Percentiles rank a stretch among this genome's conserved stretches.
phyloP scores from a whole-genome alignment of 2,888 invertebrate species.

The Hermaeophaga mercurialis region DNA sequence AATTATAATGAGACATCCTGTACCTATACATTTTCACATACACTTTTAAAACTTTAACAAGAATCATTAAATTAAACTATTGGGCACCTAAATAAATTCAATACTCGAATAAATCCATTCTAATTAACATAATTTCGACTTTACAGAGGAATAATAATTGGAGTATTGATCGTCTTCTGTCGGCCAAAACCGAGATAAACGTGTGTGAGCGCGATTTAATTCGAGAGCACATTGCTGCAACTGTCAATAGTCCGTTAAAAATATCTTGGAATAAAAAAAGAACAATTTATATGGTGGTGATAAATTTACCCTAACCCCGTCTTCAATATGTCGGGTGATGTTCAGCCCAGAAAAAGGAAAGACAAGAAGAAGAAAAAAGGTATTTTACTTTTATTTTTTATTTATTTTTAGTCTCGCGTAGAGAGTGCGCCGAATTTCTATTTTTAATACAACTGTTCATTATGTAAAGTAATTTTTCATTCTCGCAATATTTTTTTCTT shows the following conservation, averaged over 20 bases:
- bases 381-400: constrained; percentile 54
- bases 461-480: constrained; percentile 26
- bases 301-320: constrained; percentile 34
- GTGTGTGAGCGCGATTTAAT: constrained; percentile 22
- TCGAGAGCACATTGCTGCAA: constrained; percentile 25
- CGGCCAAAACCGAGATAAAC: constrained; percentile 34
- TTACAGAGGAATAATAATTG: constrained; percentile 26
- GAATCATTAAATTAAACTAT: no score
- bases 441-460: constrained; percentile 35
- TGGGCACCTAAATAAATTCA: not conserved
- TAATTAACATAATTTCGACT: constrained; percentile 21
- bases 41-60: no score
- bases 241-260: constrained; percentile 33
- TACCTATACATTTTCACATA: no score
- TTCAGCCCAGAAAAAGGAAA: constrained; percentile 84
- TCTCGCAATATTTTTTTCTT: no score
- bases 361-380: constrained; percentile 84
- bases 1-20: no score
- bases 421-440: constrained; percentile 37
- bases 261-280: constrained; percentile 28
- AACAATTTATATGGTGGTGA: constrained; percentile 39
- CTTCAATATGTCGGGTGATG: constrained; percentile 81
- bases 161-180: constrained; percentile 36
- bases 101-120: not conserved
- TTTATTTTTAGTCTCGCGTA: constrained; percentile 43